Base-by-base conservation (phyloP, 1,140 invertebrate species). In the Agrilus planipennis region DNA sequence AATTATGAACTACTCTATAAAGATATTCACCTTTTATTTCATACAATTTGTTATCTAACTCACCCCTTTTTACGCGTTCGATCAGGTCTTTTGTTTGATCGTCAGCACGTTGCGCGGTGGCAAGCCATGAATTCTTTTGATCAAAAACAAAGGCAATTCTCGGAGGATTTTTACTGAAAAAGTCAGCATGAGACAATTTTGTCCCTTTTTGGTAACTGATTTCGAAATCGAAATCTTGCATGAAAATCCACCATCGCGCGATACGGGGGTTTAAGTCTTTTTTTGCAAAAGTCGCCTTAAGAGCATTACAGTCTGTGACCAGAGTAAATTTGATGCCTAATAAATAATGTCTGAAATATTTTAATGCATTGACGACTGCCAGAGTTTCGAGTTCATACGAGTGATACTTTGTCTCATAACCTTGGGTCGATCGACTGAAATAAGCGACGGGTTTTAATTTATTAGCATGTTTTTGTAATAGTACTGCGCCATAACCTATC, bases 301-400 rank as follows among this genome's bases (percentile, higher is more conserved):
- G 29, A 30, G 21, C 29, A 14, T 42, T 20, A 25, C 49, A 58
- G 34, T 65, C 57, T 4, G 64, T 72, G 14, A 65, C 51, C 0
- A 72, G 49, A 11, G 46, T 64, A 41, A 74, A n/a, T n/a, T n/a
- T n/a, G n/a, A n/a, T n/a, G n/a, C n/a, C n/a, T n/a, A n/a, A n/a
- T 10, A 73, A 47, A 52, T 64, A 73, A 23, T 58, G 44, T 6
- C 55, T 42, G 46, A 70, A 70, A 27, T 60, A 51, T 45, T 60
- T 53, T 4, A 73, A 52, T 1, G 62, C 62, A 47, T 60, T 56
- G 2, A 71, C 52, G 11, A 71, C 51, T 3, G 65, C 64, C 2
- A 72, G 39, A 10, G 55, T 58, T 54, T 71, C 67, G 19, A 63
- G 44, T 43, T 71, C 65, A 11, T 57, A 61, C 16, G 53, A 55